Evolutionary conservation across 2,888 invertebrate species (phyloP).

Genomic region (Dexiosoma caninum): DNA sequence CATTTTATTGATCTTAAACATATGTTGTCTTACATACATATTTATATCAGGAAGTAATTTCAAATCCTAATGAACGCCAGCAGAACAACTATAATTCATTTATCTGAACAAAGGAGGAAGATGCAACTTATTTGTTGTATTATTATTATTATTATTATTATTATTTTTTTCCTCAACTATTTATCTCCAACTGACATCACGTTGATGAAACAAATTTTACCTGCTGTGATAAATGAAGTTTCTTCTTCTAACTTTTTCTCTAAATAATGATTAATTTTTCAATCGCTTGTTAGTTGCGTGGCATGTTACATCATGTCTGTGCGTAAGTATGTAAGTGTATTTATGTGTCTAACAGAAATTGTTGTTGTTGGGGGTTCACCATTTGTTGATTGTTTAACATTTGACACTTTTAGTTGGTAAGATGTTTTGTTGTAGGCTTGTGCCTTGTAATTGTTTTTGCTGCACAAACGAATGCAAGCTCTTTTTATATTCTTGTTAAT

Average conservation of each 20-base stretch:
- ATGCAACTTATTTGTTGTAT: background rate
- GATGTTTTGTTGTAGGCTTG: constrained; percentile 40
- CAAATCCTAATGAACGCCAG: background rate
- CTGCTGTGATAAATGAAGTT: constrained; percentile 58
- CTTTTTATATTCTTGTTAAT: constrained; percentile 42
- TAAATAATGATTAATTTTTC: constrained; percentile 30
- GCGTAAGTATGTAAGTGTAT: background rate
- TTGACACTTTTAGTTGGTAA: constrained; percentile 56
- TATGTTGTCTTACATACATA: background rate
- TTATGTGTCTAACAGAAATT: background rate
- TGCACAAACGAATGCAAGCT: constrained; percentile 21
- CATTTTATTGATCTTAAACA: no score
- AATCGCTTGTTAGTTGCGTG: constrained; percentile 34
- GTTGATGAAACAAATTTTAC: constrained; percentile 40
- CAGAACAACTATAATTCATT: constrained; percentile 19
- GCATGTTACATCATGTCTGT: background rate
- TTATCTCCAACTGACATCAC: constrained; percentile 20
- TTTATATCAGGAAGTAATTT: constrained; percentile 19
- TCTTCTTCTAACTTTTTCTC: background rate
- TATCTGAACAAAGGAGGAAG: background rate
- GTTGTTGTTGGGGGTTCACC: constrained; percentile 24
- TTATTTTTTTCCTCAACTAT: constrained; percentile 11
- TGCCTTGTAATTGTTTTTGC: constrained; percentile 51
- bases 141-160: no score
- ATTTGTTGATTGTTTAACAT: constrained; percentile 58